Conservation (phyloP, 1,140 invertebrate genomes). For the Diachasmimorpha longicaudata region DNA sequence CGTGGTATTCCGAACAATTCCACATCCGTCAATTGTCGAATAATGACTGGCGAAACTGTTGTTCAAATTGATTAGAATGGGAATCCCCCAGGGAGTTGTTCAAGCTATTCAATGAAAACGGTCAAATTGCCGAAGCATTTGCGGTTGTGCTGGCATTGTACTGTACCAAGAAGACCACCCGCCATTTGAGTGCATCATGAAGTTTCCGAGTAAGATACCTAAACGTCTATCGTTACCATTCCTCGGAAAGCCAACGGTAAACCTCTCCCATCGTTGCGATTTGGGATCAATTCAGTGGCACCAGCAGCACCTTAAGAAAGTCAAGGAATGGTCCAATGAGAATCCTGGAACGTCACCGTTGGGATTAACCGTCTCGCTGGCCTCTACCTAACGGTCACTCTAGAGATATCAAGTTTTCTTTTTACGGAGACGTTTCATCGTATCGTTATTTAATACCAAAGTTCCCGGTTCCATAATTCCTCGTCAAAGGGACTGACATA, state of each 20-base stretch:
- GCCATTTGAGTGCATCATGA: background rate
- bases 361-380: conserved; percentile 23
- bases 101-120: background rate
- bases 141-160: background rate
- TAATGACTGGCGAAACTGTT: background rate
- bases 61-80: background rate
- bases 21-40: background rate
- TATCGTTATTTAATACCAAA: background rate
- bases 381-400: conserved; percentile 13
- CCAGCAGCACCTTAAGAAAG: background rate
- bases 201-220: conserved; percentile 1
- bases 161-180: background rate
- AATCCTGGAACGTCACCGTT: conserved; percentile 18
- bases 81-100: background rate
- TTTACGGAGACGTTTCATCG: background rate
- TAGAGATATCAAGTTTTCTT: conserved; percentile 15
- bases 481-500: background rate
- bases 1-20: background rate
- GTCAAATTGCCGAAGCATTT: background rate
- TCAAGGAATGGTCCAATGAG: conserved; percentile 14
- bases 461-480: background rate
- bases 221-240: conserved; percentile 29
- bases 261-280: conserved; percentile 18
- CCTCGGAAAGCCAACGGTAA: conserved; percentile 5
- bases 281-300: background rate